These are phyloP conservation scores for Hippocampus guttulatus DNA, from an alignment of 2,113 vertebrate species.

Conservation along the genomic window DNA sequence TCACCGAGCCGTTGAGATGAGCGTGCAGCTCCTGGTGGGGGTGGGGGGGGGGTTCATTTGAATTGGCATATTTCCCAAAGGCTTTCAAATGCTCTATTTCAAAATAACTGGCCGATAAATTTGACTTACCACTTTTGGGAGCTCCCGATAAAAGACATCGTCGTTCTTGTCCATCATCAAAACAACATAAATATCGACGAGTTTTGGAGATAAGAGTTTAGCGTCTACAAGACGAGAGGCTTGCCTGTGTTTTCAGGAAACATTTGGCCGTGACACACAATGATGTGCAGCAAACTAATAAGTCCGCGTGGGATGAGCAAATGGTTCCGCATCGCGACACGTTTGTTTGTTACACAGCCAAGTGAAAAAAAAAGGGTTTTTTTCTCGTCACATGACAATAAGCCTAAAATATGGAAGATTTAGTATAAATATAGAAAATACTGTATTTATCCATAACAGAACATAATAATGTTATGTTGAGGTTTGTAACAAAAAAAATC, in stretches of 20 bases:
- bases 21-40: constrained; percentile 89
- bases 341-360: too few species aligned
- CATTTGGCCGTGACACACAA: constrained; percentile 47
- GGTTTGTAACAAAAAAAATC: too few species aligned
- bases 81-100: neutral
- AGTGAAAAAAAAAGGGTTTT: too few species aligned
- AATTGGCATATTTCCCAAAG: neutral
- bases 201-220: neutral
- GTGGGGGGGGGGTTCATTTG: neutral
- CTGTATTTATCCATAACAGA: too few species aligned
- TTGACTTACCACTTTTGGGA: constrained; percentile 73
- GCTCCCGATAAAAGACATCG: constrained; percentile 60
- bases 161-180: constrained; percentile 54
- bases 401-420: too few species aligned
- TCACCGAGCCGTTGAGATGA: constrained; percentile 93
- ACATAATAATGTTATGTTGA: too few species aligned
- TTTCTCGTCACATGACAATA: too few species aligned
- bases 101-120: neutral
- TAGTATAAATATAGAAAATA: too few species aligned
- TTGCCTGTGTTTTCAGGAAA: constrained; percentile 50
- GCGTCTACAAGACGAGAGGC: neutral
- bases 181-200: neutral
- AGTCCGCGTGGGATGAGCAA: neutral
- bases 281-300: constrained; percentile 40
- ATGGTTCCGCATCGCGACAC: neutral